A percentile compares a stretch with the other conserved stretches of the same genome.
Conservation (phyloP, 2,113 vertebrate genomes). For the Mesoclemmys tuberculata region DNA sequence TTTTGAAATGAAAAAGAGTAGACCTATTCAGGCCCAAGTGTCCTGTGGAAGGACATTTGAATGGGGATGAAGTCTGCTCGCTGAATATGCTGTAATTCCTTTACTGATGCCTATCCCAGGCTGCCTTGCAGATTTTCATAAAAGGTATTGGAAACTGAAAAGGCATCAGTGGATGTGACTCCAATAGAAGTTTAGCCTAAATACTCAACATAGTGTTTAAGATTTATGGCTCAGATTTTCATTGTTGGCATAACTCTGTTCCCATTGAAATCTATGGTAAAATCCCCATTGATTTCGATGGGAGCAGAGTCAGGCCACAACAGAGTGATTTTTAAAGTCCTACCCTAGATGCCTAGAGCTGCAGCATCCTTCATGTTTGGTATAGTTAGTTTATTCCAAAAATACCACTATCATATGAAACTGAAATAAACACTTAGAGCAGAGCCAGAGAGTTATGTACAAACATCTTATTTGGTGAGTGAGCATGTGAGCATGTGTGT, state of each 20-base stretch:
- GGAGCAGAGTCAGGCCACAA: not conserved
- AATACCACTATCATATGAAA: not conserved
- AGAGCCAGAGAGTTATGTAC: not conserved
- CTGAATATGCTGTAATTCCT: not conserved
- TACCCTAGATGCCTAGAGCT: not conserved
- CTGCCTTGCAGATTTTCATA: not conserved
- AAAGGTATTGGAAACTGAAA: not conserved
- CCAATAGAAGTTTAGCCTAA: not conserved
- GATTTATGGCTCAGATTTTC: not conserved
- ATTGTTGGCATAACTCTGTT: too few species aligned
- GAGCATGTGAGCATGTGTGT: rapidly evolving
- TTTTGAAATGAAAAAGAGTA: not conserved
- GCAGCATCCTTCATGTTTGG: not conserved
- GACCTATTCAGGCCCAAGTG: not conserved
- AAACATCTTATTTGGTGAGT: not conserved
- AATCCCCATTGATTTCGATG: too few species aligned
- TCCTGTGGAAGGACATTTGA: not conserved
- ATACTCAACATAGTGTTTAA: not conserved
- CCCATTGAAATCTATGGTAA: too few species aligned
- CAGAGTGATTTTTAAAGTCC: not conserved
- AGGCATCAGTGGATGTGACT: not conserved
- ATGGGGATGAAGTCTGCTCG: not conserved
- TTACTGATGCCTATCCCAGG: not conserved
- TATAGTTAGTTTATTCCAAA: not conserved
- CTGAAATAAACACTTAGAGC: not conserved